Conservation (phyloP, 2,113 vertebrate species). For the Enhydra lutris region DNA sequence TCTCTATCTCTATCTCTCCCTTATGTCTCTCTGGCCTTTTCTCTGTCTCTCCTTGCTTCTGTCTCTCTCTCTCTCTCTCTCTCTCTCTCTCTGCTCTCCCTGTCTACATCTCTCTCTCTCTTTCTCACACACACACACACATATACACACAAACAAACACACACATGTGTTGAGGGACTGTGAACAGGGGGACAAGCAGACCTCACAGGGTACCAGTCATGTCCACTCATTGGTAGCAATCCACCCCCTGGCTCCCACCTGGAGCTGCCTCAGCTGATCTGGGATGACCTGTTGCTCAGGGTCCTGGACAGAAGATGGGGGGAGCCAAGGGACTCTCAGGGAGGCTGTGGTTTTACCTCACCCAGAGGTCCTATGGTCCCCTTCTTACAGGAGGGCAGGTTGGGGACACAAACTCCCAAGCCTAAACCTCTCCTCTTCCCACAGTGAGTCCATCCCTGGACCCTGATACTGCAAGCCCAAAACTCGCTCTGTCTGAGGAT, state of each 20-base stretch:
- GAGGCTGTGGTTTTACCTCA: not conserved
- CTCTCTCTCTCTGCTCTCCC: not conserved
- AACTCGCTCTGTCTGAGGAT: constrained; percentile 44
- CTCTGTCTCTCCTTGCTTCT: not conserved
- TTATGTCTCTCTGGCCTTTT: not conserved
- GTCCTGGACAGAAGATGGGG: not conserved
- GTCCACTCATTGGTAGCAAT: not conserved
- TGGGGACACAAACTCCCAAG: not conserved
- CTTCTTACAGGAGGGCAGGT: fast-evolving
- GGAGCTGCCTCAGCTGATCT: not conserved
- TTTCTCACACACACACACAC: not conserved
- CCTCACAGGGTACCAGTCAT: not conserved
- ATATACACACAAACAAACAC: not conserved
- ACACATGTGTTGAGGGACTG: not conserved
- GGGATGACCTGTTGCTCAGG: not conserved
- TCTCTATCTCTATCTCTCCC: not conserved
- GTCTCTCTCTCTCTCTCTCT: not conserved
- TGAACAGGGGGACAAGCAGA: not conserved
- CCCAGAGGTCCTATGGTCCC: too few species aligned
- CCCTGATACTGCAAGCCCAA: not conserved
- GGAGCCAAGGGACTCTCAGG: not conserved
- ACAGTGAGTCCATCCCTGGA: constrained; percentile 60
- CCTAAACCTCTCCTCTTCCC: not conserved
- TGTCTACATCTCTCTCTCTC: not conserved
- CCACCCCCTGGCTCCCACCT: not conserved